phyloP scores from a whole-genome alignment of 2,797 vertebrate genomes.

The Acipenser transmontanus region DNA sequence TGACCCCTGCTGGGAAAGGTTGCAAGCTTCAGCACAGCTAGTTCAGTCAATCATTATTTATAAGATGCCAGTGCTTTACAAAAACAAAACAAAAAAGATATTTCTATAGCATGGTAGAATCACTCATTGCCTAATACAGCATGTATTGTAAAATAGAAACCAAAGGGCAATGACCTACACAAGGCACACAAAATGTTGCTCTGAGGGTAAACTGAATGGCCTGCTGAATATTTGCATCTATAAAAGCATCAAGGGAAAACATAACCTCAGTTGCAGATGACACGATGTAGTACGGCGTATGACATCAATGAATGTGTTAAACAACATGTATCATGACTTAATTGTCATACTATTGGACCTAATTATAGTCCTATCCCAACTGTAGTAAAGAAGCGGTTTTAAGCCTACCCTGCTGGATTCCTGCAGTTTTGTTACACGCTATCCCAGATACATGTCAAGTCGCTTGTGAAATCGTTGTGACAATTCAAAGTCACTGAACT shows the following conservation, averaged over 20 bases:
- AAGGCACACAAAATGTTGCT: no score
- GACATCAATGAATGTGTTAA: constrained; percentile 14
- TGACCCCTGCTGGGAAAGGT: constrained; percentile 52
- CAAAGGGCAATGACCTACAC: no score
- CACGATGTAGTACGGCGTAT: constrained; percentile 9
- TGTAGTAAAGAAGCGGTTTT: constrained; percentile 3
- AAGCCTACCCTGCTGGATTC: constrained; percentile 18
- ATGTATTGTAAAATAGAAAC: no score
- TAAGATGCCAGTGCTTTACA: no score
- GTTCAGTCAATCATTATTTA: no score
- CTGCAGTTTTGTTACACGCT: not conserved
- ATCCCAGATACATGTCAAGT: constrained; percentile 33
- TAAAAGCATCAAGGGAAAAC: not conserved
- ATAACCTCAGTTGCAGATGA: not conserved
- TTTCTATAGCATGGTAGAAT: no score
- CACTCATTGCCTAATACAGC: no score
- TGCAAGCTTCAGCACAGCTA: constrained; percentile 61
- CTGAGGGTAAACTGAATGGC: no score
- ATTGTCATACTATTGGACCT: constrained; percentile 17
- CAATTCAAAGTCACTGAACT: constrained; percentile 36
- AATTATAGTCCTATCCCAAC: constrained; percentile 6
- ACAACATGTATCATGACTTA: constrained; percentile 8
- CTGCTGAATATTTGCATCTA: no score
- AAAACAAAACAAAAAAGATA: no score
- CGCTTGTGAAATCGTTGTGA: constrained; percentile 37